Base-by-base conservation (phyloP, 2,113 vertebrate species). In the Scomber colias region DNA sequence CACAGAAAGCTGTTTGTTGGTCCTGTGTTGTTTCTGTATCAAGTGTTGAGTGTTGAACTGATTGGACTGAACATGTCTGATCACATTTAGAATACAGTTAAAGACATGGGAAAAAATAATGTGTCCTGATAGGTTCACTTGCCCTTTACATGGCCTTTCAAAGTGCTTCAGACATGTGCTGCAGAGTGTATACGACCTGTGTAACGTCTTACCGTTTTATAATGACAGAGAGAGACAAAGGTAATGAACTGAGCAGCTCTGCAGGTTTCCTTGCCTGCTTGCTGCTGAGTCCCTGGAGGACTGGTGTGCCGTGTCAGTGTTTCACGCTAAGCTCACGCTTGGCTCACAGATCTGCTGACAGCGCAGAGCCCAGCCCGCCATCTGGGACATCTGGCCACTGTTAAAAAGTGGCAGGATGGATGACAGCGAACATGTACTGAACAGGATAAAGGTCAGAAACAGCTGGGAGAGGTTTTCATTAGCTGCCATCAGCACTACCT, bases 291-390 rank as follows among this genome's bases (percentile, higher is more conserved):
- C 85, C 63, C 88, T 17, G 59, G 87, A 82, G 92, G 76, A 54
- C 78, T 2, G 46, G 50, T 69, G 80, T 75, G 75, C 71, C 21
- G 62, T 73, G 82, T 84, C 76, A 44, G 72, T 82, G 82, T 71
- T 81, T 88, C 67, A 71, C 30, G 49, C 71, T 64, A 46, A 55
- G 72, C 76, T 86, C 85, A 56, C 16, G 7, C 69, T 67, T 30
- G 3, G 63, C 61, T 65, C 45, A 8, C 83, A 84, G 83, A 92
- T 79, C 70, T 90, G 90, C 91, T 91, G 91, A 92, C 86, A 44
- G 79, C n/a, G 60, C 87, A 77, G 65, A 50, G 68, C 53, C 21
- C 15, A 3, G 49, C 45, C 56, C 8, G 62, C 74, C 87, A 73
- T 66, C 79, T 81, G 90, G 77, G 88, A 88, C 87, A 90, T 87